phyloP scores from a whole-genome alignment of 2,888 invertebrate genomes.

The Ptychoptera albimana region DNA sequence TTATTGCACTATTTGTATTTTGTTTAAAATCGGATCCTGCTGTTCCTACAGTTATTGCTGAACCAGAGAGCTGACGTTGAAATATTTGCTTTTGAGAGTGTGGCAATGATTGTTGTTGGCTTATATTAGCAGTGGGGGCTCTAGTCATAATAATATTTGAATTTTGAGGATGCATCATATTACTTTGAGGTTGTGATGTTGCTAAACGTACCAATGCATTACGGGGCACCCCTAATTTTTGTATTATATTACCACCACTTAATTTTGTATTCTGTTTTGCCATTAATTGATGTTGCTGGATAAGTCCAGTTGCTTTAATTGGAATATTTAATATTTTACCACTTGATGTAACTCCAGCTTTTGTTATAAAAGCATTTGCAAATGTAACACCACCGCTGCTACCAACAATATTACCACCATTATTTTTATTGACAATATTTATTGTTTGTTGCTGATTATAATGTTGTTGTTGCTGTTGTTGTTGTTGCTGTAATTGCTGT shows the following conservation, averaged over 20 bases:
- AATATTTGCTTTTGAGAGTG: background rate
- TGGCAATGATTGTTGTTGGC: conserved; percentile 1
- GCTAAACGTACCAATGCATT: background rate
- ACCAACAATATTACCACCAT: background rate
- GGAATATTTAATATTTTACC: conserved; percentile 11
- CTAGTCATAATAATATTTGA: background rate
- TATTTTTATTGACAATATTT: conserved; percentile 18
- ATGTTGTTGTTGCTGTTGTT: conserved; percentile 7
- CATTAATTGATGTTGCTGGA: conserved; percentile 3
- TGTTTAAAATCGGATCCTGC: conserved; percentile 7
- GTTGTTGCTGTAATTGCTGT: conserved; percentile 10
- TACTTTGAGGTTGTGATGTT: conserved; percentile 11
- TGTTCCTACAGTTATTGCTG: no score
- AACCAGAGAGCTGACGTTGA: no score
- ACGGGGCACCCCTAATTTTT: no score
- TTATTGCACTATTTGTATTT: conserved; percentile 2
- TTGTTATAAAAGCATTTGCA: conserved; percentile 20
- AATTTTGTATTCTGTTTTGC: background rate
- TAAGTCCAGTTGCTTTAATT: conserved; percentile 5
- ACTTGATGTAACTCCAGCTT: conserved; percentile 11
- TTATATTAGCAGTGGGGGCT: background rate
- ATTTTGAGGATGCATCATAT: background rate
- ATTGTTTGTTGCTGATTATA: conserved; percentile 17
- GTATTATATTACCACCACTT: background rate
- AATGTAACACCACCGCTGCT: conserved; percentile 1